phyloP scores from a whole-genome alignment of 2,888 invertebrate species.

The Sesamia inferens region DNA sequence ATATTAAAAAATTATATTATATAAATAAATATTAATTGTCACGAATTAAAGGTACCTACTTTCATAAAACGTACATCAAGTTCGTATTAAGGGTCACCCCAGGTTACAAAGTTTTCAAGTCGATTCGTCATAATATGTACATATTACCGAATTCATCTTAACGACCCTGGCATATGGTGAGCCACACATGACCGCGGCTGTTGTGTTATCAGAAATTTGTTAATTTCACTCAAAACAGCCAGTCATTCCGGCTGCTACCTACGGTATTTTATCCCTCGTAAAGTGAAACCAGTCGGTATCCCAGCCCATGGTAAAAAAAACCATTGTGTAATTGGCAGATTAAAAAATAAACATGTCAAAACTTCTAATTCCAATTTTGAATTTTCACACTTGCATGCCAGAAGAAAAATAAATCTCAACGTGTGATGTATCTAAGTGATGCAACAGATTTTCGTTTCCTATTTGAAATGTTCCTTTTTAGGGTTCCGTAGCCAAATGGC shows the following conservation, averaged over 20 bases:
- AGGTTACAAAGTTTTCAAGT: slow-evolving; percentile 34
- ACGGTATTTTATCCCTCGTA: slow-evolving; percentile 55
- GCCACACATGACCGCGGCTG: slow-evolving; percentile 64
- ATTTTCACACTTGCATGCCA: slow-evolving; percentile 52
- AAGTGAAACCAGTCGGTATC: slow-evolving; percentile 38
- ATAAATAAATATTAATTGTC: neutral
- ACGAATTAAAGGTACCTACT: neutral
- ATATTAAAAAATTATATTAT: too few relatives aligned
- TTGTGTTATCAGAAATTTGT: slow-evolving; percentile 78
- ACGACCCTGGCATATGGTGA: slow-evolving; percentile 80
- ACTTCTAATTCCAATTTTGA: slow-evolving; percentile 40
- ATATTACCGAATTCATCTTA: slow-evolving; percentile 51
- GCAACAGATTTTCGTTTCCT: slow-evolving; percentile 51
- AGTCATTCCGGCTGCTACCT: slow-evolving; percentile 83
- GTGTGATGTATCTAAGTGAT: slow-evolving; percentile 28
- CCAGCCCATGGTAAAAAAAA: slow-evolving; percentile 16
- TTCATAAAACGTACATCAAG: slow-evolving; percentile 30
- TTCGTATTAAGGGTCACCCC: slow-evolving; percentile 26
- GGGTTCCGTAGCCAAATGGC: too few relatives aligned
- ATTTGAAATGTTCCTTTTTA: slow-evolving; percentile 60
- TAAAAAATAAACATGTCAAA: slow-evolving; percentile 48
- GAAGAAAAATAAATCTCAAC: slow-evolving; percentile 56
- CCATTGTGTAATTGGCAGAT: slow-evolving; percentile 32
- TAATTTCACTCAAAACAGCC: slow-evolving; percentile 84
- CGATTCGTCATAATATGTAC: slow-evolving; percentile 23